Evolutionary conservation across 2,113 vertebrate species (phyloP), one percentile per base, ranked within the genome.

Genomic region (Saccopteryx bilineata): DNA sequence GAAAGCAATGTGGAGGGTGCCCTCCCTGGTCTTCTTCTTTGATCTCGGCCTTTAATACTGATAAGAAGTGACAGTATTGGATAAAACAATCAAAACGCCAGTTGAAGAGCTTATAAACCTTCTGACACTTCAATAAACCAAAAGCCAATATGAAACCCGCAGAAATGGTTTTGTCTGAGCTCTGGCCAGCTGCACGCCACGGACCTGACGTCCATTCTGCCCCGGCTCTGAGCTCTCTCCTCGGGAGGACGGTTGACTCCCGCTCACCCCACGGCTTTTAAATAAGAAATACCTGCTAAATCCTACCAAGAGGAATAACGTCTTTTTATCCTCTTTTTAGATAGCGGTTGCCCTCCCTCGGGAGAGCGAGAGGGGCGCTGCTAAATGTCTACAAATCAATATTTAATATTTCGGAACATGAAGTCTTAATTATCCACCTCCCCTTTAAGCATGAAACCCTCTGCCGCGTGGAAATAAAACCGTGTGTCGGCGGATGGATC

Each of bases 41-140:
- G 98, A 98, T 98, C 98, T 97, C 97, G 97, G 95, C 96, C 98
- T 98, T 97, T 98, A 98, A 98, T 98, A 96, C 98, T 98, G 98
- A 98, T 98, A 98, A 98, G 98, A 98, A 98, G 98, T 98, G 98
- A 98, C 98, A 98, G 98, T 98, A 98, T 98, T 98, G 98, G 98
- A 98, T 98, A 98, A 98, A 98, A 98, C 98, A 98, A 98, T 98
- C 98, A 98, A 97, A 98, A 98, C 96, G 97, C 97, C 93, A 98
- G 97, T 92, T 98, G 98, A 98, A 98, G 98, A 98, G 98, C 98
- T 98, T 98, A 98, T 98, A 98, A 98, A 98, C 97, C 98, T 98
- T 98, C 98, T 98, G 98, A 98, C 98, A 98, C 98, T 98, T 98
- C 98, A 98, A 98, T 98, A 98, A 98, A 97, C 98, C 97, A 98